These are phyloP conservation scores for Ptiloglossa arizonensis DNA, from an alignment of 1,140 invertebrate genomes.

Conservation along the genomic window DNA sequence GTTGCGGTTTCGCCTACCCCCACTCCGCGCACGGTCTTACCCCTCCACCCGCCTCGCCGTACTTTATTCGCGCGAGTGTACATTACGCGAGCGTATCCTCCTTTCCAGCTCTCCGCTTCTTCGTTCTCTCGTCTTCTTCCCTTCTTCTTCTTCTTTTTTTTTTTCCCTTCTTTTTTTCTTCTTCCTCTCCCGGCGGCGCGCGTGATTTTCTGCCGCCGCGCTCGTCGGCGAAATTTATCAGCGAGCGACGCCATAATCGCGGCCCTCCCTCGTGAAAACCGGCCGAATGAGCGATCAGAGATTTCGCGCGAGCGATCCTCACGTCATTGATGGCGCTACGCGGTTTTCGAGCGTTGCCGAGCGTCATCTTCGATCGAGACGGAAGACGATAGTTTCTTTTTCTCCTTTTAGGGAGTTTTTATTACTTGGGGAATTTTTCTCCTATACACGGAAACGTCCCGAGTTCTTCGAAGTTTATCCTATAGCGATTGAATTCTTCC, in stretches of 20 bases:
- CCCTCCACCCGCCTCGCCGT: not conserved
- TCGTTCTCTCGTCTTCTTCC: too few species aligned
- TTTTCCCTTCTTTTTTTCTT: not conserved
- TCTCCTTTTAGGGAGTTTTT: too few species aligned
- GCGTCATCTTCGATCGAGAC: too few species aligned
- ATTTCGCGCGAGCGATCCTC: not conserved
- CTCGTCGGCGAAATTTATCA: slow-evolving; percentile 42
- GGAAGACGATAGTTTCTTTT: too few species aligned
- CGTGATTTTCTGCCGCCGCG: slow-evolving; percentile 10
- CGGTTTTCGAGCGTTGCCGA: too few species aligned
- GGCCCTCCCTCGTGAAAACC: slow-evolving; percentile 4
- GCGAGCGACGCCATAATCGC: slow-evolving; percentile 37
- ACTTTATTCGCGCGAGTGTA: slow-evolving; percentile 59
- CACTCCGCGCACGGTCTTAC: too few species aligned
- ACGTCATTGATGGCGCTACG: too few species aligned
- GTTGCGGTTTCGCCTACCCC: slow-evolving; percentile 17
- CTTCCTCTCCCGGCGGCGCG: not conserved
- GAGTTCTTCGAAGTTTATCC: too few species aligned
- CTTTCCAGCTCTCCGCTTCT: not conserved
- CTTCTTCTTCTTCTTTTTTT: not conserved
- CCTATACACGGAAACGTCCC: too few species aligned
- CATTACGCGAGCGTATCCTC: slow-evolving; percentile 58
- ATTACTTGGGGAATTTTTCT: too few species aligned
- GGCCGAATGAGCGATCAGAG: slow-evolving; percentile 4
- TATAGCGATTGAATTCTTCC: too few species aligned